These are phyloP conservation scores for Hypsibius dujardini DNA, from an alignment of 1,140 invertebrate species.

Conservation along the genomic window DNA sequence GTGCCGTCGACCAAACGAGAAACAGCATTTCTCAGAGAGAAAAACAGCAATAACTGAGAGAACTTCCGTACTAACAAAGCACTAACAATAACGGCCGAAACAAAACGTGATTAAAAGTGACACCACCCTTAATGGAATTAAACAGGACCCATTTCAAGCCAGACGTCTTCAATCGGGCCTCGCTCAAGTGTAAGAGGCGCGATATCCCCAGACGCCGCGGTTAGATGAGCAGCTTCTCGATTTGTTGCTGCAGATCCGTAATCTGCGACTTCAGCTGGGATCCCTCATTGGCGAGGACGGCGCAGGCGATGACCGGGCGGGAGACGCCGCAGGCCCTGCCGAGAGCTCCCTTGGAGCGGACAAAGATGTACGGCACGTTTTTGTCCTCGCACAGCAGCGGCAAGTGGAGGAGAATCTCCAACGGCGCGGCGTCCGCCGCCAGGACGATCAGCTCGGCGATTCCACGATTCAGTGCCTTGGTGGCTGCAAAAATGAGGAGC, in stretches of 20 bases:
- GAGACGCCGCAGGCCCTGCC: constrained; percentile 95
- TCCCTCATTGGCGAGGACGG: constrained; percentile 84
- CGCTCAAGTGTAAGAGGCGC: too few species aligned
- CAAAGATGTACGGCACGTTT: constrained; percentile 98
- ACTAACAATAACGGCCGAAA: too few species aligned
- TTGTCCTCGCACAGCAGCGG: constrained; percentile 97
- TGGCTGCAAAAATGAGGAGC: constrained; percentile 43
- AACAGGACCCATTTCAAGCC: too few species aligned
- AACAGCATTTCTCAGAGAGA: too few species aligned
- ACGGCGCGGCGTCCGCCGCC: constrained; percentile 88
- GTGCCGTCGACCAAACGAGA: too few species aligned
- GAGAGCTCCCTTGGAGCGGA: constrained; percentile 76
- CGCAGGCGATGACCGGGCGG: constrained; percentile 85
- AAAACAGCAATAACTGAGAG: too few species aligned
- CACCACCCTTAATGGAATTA: too few species aligned
- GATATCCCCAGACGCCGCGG: too few species aligned
- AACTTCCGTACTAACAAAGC: too few species aligned
- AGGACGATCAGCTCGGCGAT: constrained; percentile 90
- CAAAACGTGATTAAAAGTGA: too few species aligned
- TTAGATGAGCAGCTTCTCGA: constrained; percentile 89
- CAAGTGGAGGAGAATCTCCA: constrained; percentile 92
- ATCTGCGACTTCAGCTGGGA: constrained; percentile 92
- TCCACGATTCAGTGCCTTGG: constrained; percentile 84
- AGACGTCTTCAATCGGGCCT: too few species aligned
- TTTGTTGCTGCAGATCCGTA: constrained; percentile 69